Evolutionary conservation across 2,113 vertebrate genomes (phyloP).

Genomic region (Ctenodactylus gundi): DNA sequence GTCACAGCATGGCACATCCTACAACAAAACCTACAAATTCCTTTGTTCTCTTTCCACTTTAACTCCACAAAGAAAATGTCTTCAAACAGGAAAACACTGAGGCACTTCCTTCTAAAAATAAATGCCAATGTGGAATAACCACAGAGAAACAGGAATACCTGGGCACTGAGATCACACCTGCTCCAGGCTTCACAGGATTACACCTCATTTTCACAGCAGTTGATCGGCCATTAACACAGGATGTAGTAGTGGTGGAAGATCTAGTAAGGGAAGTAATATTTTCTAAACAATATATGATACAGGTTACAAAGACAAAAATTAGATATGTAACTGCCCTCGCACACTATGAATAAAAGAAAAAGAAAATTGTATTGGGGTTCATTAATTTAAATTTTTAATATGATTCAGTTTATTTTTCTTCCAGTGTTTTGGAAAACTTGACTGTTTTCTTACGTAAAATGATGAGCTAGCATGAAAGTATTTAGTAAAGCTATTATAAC

Average conservation of each 20-base stretch:
- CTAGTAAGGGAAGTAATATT: conserved; percentile 79
- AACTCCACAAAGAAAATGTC: not conserved
- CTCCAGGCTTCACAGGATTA: conserved; percentile 86
- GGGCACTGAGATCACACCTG: conserved; percentile 91
- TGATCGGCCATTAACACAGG: conserved; percentile 92
- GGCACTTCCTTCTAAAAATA: not conserved
- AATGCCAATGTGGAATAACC: not conserved
- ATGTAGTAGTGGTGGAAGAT: conserved; percentile 91
- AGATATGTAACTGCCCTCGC: not conserved
- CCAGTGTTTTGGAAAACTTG: not conserved
- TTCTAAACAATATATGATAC: not conserved
- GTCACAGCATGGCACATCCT: not conserved
- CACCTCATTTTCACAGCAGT: conserved; percentile 94
- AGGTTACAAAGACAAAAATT: conserved; percentile 5
- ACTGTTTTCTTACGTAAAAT: not conserved
- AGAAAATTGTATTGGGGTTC: conserved; percentile 2
- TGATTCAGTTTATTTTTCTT: not conserved
- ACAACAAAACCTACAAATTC: not conserved
- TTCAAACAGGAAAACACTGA: not conserved
- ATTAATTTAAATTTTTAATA: conserved; percentile 24
- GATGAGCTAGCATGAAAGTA: not conserved
- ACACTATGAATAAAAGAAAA: not conserved
- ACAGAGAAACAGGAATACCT: conserved; percentile 84
- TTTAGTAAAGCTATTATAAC: not conserved
- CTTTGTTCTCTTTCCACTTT: conserved; percentile 9